phyloP scores from a whole-genome alignment of 2,888 invertebrate genomes.

The Ennomos fuscantarius region DNA sequence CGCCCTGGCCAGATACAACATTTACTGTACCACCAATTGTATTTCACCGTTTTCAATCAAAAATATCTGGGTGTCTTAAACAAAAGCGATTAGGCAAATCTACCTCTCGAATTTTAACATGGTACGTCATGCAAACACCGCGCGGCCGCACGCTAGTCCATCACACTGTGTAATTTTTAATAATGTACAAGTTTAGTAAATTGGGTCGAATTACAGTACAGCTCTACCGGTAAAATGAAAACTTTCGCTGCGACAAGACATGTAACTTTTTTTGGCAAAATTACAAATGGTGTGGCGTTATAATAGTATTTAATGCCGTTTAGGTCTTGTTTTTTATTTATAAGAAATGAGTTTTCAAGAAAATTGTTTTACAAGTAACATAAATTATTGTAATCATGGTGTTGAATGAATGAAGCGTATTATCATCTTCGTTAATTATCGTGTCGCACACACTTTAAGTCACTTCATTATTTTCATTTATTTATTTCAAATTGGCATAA shows the following conservation, averaged over 20 bases:
- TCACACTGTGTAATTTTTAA: conserved; percentile 44
- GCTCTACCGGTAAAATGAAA: conserved; percentile 31
- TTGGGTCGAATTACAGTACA: conserved; percentile 38
- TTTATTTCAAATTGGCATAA: conserved; percentile 15
- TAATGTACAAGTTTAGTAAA: conserved; percentile 38
- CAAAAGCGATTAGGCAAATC: conserved; percentile 51
- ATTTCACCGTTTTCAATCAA: conserved; percentile 63
- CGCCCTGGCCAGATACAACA: conserved; percentile 44
- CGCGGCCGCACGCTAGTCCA: conserved; percentile 40
- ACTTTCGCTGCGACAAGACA: conserved; percentile 28
- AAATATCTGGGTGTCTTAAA: conserved; percentile 51
- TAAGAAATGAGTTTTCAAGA: conserved; percentile 10
- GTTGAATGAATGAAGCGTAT: conserved; percentile 23
- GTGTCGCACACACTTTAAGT: conserved; percentile 15
- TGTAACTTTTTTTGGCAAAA: conserved; percentile 19
- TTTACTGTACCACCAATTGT: conserved; percentile 56
- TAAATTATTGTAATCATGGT: conserved; percentile 20
- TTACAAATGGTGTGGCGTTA: conserved; percentile 18
- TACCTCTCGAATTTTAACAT: conserved; percentile 47
- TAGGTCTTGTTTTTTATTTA: conserved; percentile 5
- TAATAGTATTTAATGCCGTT: conserved; percentile 12
- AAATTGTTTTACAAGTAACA: conserved; percentile 22
- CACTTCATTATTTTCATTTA: conserved; percentile 15
- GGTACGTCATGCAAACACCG: conserved; percentile 46
- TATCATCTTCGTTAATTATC: conserved; percentile 15